A percentile compares a stretch with the other conserved stretches of the same genome.
phyloP scores from a whole-genome alignment of 2,797 vertebrate species.

The Sphenodon punctatus region DNA sequence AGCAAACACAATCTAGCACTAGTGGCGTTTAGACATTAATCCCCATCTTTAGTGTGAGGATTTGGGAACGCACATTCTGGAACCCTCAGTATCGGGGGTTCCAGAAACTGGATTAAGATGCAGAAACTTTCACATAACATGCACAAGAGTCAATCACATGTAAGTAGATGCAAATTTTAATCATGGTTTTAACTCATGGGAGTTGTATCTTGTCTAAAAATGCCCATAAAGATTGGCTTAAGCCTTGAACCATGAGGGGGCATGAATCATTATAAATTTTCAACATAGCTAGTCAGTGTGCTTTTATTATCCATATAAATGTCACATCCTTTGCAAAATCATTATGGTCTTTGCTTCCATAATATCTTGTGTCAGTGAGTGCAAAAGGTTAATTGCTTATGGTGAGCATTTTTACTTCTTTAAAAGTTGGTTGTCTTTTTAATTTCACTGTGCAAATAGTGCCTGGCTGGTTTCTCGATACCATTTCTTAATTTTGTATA shows the following conservation, averaged over 20 bases:
- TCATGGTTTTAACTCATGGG: no score
- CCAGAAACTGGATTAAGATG: no score
- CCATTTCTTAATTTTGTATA: not conserved
- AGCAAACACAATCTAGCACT: no score
- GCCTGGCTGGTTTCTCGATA: not conserved
- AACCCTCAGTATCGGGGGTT: no score
- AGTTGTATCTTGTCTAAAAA: no score
- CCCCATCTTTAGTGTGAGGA: no score
- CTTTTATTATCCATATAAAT: slow-evolving; percentile 27
- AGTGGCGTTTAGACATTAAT: no score
- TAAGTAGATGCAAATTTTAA: no score
- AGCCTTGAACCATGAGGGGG: not conserved
- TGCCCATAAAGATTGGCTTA: no score
- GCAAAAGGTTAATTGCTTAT: not conserved
- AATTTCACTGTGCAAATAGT: not conserved
- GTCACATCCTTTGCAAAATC: slow-evolving; percentile 11
- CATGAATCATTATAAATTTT: slow-evolving; percentile 6
- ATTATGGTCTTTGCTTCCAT: slow-evolving; percentile 13
- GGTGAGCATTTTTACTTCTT: slow-evolving; percentile 1
- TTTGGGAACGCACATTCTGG: no score
- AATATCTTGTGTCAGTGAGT: not conserved
- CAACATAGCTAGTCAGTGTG: not conserved
- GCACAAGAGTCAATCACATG: no score
- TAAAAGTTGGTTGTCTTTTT: not conserved
- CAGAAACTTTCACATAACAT: no score